A percentile compares a stretch with the other conserved stretches of the same genome.
These are phyloP conservation scores for Lucinisca nassula DNA, from an alignment of 2,888 invertebrate species.

Conservation along the genomic window DNA sequence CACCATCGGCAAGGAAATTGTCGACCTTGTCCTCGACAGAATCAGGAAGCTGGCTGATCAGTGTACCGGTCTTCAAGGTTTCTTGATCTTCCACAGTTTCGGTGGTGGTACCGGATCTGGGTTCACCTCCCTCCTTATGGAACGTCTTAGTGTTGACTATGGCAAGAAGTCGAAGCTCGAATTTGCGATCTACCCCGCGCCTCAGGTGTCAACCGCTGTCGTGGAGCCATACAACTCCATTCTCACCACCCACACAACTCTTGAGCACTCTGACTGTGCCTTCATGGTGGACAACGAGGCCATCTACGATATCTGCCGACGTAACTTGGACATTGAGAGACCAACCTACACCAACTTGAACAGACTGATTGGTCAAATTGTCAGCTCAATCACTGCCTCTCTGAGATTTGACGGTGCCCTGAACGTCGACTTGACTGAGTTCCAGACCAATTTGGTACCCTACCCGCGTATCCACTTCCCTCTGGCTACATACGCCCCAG, in stretches of 20 bases:
- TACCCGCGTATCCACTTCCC: conserved; percentile 94
- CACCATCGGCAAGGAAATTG: conserved; percentile 95
- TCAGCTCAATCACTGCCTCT: conserved; percentile 90
- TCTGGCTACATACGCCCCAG: conserved; percentile 95
- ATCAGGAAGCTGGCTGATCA: conserved; percentile 88
- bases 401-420: conserved; percentile 95
- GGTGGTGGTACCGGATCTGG: conserved; percentile 87
- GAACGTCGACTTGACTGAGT: conserved; percentile 89
- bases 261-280: conserved; percentile 86
- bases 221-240: conserved; percentile 99
- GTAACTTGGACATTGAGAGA: conserved; percentile 94
- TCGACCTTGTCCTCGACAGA: conserved; percentile 90
- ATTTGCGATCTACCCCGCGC: conserved; percentile 92
- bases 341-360: conserved; percentile 97
- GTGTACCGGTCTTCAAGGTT: conserved; percentile 86
- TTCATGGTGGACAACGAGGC: conserved; percentile 98
- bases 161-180: conserved; percentile 85
- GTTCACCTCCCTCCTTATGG: conserved; percentile 87
- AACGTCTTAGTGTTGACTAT: conserved; percentile 84
- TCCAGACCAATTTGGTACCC: conserved; percentile 88
- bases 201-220: conserved; percentile 91
- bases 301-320: conserved; percentile 91
- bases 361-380: conserved; percentile 96
- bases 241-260: conserved; percentile 85
- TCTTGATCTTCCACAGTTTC: conserved; percentile 86